These are phyloP conservation scores for Ochotona curzoniae DNA, from an alignment of 2,113 vertebrate genomes.

Conservation along the genomic window DNA sequence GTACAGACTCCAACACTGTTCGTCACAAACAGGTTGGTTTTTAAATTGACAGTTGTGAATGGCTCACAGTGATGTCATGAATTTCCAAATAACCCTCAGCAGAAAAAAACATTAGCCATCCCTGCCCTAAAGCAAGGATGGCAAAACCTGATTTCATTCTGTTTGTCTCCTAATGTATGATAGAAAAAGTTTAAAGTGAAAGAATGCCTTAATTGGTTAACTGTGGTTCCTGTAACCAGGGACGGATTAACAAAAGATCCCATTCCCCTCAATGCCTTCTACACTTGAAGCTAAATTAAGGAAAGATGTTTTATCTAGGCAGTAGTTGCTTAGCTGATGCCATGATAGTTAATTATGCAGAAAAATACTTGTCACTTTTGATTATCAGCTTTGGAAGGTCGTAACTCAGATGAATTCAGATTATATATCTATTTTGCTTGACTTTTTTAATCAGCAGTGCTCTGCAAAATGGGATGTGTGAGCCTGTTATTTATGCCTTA, in stretches of 20 bases:
- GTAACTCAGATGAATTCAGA: background rate
- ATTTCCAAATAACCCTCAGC: too few relatives aligned
- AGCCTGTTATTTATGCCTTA: background rate
- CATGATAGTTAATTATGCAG: conserved; percentile 3
- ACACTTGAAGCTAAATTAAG: background rate
- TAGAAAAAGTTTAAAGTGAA: background rate
- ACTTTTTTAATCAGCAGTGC: background rate
- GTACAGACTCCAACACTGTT: too few relatives aligned
- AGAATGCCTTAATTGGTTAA: background rate
- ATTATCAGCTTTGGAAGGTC: background rate
- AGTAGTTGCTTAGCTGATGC: background rate
- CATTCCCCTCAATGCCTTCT: background rate
- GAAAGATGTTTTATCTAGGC: background rate
- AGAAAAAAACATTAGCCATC: background rate
- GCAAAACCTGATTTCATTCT: background rate
- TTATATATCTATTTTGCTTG: background rate
- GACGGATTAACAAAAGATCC: background rate
- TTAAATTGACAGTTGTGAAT: too few relatives aligned
- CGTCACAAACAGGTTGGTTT: too few relatives aligned
- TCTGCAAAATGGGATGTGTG: background rate
- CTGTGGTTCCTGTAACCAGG: background rate
- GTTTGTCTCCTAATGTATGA: background rate
- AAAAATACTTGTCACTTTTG: background rate
- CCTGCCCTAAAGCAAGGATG: background rate
- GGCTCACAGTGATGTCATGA: too few relatives aligned